A percentile compares a stretch with the other conserved stretches of the same genome.
Conservation (phyloP, 1,140 invertebrate genomes). For the Scaptodrosophila lebanonensis region DNA sequence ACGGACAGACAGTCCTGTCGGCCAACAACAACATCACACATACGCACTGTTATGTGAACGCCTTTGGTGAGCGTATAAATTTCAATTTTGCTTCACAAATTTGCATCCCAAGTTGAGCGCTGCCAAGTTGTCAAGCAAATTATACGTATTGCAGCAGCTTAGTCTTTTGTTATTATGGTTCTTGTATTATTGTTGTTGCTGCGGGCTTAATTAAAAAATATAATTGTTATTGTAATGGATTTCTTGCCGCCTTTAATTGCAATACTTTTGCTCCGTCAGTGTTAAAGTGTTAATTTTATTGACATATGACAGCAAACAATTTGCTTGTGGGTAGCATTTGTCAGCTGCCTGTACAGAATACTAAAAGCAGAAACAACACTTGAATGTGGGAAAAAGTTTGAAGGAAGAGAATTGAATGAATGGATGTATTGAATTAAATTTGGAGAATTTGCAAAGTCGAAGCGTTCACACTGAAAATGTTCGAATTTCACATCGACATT, state of each 20-base stretch:
- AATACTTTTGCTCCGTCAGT: neutral
- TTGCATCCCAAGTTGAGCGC: no score
- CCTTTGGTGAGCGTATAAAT: constrained; percentile 43
- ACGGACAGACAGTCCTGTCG: no score
- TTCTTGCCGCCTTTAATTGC: neutral
- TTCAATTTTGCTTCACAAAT: constrained; percentile 65
- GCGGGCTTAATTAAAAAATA: constrained; percentile 70
- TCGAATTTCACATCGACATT: no score
- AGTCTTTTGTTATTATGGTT: constrained; percentile 24
- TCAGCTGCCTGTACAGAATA: constrained; percentile 23
- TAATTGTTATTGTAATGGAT: neutral
- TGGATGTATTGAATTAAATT: no score
- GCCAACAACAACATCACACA: no score
- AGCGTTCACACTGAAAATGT: no score
- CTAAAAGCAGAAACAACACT: constrained; percentile 1
- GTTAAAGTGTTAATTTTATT: constrained; percentile 72
- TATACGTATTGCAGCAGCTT: constrained; percentile 56
- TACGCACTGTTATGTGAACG: neutral
- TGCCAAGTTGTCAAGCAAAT: constrained; percentile 69
- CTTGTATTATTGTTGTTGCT: constrained; percentile 45
- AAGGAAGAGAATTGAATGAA: no score
- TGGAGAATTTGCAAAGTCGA: no score
- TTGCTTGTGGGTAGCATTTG: constrained; percentile 50
- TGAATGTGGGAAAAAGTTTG: no score
- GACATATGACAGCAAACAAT: constrained; percentile 67